phyloP scores from a whole-genome alignment of 2,888 invertebrate species.

The Heliconius cydno region DNA sequence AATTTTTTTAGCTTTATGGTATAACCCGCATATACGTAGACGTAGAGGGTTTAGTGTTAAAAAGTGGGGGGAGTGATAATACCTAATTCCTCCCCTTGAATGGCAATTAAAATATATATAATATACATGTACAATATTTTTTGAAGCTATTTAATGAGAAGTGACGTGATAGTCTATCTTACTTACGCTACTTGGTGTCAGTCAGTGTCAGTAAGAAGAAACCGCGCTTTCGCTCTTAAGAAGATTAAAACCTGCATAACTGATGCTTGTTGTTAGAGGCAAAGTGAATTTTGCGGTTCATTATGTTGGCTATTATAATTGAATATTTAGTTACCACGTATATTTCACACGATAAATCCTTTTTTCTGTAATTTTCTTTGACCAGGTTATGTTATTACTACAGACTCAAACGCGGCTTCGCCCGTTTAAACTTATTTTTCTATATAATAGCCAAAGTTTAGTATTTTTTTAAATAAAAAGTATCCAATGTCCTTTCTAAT shows the following conservation, averaged over 20 bases:
- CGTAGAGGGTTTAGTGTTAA: no score
- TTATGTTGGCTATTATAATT: conserved; percentile 22
- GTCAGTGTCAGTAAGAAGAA: conserved; percentile 8
- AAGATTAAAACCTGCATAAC: conserved; percentile 73
- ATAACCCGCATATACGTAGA: no score
- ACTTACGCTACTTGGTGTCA: neutral
- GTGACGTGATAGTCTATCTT: neutral
- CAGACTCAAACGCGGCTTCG: no score
- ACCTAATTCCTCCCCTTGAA: no score
- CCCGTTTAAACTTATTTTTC: no score
- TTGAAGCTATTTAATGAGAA: neutral
- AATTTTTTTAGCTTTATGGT: no score
- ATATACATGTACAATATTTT: neutral
- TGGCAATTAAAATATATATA: no score
- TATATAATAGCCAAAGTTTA: no score
- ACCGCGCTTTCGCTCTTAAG: conserved; percentile 59
- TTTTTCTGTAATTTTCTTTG: neutral
- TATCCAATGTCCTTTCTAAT: no score
- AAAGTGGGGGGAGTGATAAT: no score
- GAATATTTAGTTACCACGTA: neutral
- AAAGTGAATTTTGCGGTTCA: conserved; percentile 32
- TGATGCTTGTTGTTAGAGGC: conserved; percentile 52
- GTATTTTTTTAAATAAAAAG: no score
- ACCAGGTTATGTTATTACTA: neutral
- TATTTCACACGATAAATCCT: neutral